Conservation (phyloP, 2,797 vertebrate genomes). For the Diplodus puntazzo region DNA sequence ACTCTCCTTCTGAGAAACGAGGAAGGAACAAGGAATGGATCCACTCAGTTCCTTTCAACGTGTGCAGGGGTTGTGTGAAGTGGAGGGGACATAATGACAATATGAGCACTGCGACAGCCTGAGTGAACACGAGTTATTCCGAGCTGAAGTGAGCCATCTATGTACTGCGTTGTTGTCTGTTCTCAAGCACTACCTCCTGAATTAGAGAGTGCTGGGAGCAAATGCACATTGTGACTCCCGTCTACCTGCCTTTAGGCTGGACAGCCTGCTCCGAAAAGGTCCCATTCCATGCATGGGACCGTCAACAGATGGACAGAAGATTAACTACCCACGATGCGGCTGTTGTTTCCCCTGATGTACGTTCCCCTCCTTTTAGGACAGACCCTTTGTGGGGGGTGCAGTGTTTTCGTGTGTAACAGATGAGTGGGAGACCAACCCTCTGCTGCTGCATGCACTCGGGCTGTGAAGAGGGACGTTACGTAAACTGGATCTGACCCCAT, state of each 20-base stretch:
- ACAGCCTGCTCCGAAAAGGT: conserved; percentile 33
- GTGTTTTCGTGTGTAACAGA: conserved; percentile 53
- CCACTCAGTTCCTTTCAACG: conserved; percentile 37
- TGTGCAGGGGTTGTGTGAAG: conserved; percentile 55
- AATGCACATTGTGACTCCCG: conserved; percentile 41
- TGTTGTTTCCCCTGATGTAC: conserved; percentile 52
- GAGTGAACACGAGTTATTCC: conserved; percentile 71
- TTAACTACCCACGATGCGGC: conserved; percentile 29
- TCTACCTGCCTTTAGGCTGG: conserved; percentile 54
- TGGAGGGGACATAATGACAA: conserved; percentile 55
- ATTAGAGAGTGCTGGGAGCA: conserved; percentile 16
- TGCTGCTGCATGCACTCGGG: conserved; percentile 69
- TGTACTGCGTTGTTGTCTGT: conserved; percentile 42
- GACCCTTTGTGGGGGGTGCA: conserved; percentile 46
- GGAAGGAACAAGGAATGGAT: conserved; percentile 28
- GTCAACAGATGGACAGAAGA: conserved; percentile 70
- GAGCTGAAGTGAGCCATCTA: conserved; percentile 50
- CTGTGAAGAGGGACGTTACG: conserved; percentile 63
- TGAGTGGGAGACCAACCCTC: conserved; percentile 63
- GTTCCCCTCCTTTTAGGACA: conserved; percentile 54
- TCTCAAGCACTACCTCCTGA: conserved; percentile 48
- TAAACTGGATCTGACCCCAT: conserved; percentile 76
- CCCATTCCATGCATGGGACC: conserved; percentile 52
- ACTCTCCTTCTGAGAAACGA: conserved; percentile 15
- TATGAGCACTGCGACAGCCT: conserved; percentile 51